Conservation (phyloP, 2,888 invertebrate species). For the Lepidochrysops patricia region DNA sequence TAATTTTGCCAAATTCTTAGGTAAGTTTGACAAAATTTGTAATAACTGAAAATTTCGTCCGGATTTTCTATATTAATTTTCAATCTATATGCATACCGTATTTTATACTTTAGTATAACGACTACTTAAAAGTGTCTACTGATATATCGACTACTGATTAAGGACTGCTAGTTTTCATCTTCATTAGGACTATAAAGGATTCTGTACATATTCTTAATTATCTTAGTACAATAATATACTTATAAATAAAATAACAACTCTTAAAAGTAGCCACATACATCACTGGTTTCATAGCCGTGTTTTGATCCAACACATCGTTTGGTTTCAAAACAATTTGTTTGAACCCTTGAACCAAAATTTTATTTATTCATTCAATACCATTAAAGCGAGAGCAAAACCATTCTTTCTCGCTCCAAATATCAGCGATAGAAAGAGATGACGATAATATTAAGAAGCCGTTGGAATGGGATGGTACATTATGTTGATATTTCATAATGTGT, state of each 20-base stretch:
- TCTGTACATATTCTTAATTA: background rate
- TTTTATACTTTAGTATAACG: background rate
- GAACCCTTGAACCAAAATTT: background rate
- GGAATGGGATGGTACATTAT: constrained; percentile 16
- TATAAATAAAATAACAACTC: background rate
- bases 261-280: background rate
- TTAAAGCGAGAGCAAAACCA: background rate
- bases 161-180: background rate
- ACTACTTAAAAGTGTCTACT: background rate
- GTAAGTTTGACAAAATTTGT: too few species aligned
- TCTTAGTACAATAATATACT: background rate
- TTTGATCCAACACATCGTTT: background rate
- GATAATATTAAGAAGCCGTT: background rate
- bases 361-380: too few species aligned
- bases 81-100: background rate
- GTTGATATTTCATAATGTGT: background rate
- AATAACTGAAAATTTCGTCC: too few species aligned
- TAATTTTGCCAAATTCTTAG: background rate
- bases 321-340: too few species aligned
- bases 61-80: background rate
- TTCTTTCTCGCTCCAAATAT: background rate
- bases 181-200: too few species aligned
- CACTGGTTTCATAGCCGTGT: background rate
- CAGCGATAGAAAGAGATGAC: background rate
- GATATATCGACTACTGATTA: background rate